Base-by-base conservation (phyloP, 2,113 vertebrate species). In the Clarias magur region DNA sequence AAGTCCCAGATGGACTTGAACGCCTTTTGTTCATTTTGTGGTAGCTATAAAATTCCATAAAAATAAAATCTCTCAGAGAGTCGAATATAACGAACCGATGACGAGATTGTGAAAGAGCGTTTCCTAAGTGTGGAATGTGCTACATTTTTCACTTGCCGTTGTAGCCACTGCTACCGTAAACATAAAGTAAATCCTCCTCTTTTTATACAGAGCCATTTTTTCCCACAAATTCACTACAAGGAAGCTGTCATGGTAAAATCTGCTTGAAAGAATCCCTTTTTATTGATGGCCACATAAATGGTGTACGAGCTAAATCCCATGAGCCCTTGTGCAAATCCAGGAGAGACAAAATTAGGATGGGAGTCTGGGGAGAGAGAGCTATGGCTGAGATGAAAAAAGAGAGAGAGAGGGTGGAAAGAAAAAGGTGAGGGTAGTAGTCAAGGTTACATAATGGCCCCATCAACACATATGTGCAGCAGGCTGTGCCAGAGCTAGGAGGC, bases 371-470 rank as follows among this genome's bases (percentile, higher is more conserved):
- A 73, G 10, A 73, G 10, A 73, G 70, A 73, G 72, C 70, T 9
- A 73, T 42, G 17, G 34, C 34, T 73, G 8, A 19, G 42, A 23
- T 8, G 34, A 68, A 67, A 4, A 80, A 30, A n/a, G 59, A 65
- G 48, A 21, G 53, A 80, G 56, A 48, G 56, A 62, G 13, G 53
- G 16, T n/a, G 17, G 4, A 16, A 67, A 85, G 17, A 16, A 13
- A n/a, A 27, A 78, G 62, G 13, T 10, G 75, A 80, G 62, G 15
- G 62, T 17, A 57, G 75, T 11, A 67, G 17, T 21, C 75, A 56
- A 80, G 84, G 75, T 86, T 86, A 80, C 48, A 67, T 80, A 80
- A 80, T 25, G 1, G 75, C 85, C 48, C 65, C 75, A 57, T 57
- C 34, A 53, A 79, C 4, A 75, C 42, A 19, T 65, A 60, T 54